Percentiles rank a stretch among this genome's conserved stretches.
phyloP scores from a whole-genome alignment of 2,888 invertebrate species.

The Eucriotettix oculatus region DNA sequence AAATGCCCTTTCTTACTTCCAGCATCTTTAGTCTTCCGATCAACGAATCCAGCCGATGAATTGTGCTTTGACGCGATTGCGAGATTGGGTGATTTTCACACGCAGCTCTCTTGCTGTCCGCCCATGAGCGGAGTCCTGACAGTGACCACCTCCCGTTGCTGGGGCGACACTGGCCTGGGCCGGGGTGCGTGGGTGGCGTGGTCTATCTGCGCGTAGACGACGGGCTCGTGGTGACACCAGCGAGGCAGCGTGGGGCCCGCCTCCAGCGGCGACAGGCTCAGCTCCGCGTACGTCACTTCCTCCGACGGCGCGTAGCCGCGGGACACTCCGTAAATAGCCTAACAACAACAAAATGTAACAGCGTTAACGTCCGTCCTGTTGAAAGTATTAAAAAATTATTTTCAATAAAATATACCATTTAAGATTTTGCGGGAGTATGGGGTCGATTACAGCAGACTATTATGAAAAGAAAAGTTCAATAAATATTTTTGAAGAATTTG shows the following conservation, averaged over 20 bases:
- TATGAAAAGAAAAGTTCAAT: no score
- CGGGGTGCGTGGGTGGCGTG: background rate
- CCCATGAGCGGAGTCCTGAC: slow-evolving; percentile 54
- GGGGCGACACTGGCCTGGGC: slow-evolving; percentile 5
- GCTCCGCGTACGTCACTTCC: slow-evolving; percentile 43
- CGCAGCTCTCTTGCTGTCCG: slow-evolving; percentile 51
- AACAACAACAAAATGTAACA: no score
- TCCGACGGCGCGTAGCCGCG: background rate
- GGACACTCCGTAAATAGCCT: background rate
- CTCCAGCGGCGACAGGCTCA: slow-evolving; percentile 25
- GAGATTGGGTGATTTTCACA: slow-evolving; percentile 21
- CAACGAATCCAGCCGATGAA: no score
- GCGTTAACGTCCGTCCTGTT: no score
- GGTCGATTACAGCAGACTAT: no score
- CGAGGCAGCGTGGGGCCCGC: slow-evolving; percentile 20
- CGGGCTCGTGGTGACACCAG: slow-evolving; percentile 44
- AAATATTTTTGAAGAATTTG: no score
- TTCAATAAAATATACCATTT: no score
- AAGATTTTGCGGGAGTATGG: no score
- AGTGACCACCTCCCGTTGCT: slow-evolving; percentile 45
- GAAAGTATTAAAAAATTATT: no score
- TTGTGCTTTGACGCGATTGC: no score
- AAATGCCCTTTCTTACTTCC: no score
- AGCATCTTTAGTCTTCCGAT: no score
- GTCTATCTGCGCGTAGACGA: slow-evolving; percentile 55